Evolutionary conservation across 2,888 invertebrate species (phyloP).

Genomic region (Pherbina coryleti): DNA sequence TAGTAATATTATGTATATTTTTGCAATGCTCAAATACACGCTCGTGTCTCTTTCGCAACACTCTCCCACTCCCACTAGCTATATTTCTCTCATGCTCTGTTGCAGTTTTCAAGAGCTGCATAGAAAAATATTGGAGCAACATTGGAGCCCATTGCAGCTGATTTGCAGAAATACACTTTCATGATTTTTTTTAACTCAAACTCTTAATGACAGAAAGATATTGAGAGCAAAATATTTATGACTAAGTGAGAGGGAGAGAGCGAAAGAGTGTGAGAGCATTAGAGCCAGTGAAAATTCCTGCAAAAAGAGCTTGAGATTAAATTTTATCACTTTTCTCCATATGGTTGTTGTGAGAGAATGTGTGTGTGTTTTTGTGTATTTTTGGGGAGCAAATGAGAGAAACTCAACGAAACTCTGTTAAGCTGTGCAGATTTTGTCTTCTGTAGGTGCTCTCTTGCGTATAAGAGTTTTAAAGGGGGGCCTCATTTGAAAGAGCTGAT

Average conservation of each 20-base stretch:
- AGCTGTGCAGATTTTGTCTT: not conserved
- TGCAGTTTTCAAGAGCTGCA: not conserved
- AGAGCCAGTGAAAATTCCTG: not conserved
- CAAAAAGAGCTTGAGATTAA: too few species aligned
- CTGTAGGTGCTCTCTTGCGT: not conserved
- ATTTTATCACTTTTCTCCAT: not conserved
- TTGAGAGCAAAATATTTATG: not conserved
- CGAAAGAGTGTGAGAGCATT: not conserved
- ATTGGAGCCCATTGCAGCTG: not conserved
- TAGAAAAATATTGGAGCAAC: not conserved
- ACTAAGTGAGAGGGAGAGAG: slow-evolving; percentile 1
- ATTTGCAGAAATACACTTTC: too few species aligned
- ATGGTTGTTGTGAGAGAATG: not conserved
- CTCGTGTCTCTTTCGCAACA: not conserved
- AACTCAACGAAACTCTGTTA: not conserved
- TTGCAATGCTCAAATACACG: not conserved
- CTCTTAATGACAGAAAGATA: too few species aligned
- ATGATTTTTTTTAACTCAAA: too few species aligned
- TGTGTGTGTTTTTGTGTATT: not conserved
- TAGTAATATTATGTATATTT: slow-evolving; percentile 13
- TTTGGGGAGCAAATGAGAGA: not conserved
- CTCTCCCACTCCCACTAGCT: not conserved
- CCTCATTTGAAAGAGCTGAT: not conserved
- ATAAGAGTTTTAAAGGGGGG: not conserved
- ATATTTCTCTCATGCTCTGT: not conserved